Conservation (phyloP, 2,888 invertebrate genomes). For the Perizoma affinitatum region DNA sequence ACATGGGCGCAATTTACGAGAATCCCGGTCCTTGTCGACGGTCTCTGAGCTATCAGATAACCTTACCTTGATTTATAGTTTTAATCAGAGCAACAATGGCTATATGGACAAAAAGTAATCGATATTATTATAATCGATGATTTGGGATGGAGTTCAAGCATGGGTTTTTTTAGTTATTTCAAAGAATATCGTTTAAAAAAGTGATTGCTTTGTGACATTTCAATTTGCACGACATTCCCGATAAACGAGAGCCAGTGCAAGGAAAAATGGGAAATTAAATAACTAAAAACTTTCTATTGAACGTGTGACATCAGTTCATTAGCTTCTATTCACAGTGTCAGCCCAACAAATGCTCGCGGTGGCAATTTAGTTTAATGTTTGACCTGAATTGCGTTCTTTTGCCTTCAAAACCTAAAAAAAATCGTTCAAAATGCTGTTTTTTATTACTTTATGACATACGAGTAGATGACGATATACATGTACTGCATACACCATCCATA, state of each 20-base stretch:
- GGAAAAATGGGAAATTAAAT: too few relatives aligned
- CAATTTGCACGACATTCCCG: too few relatives aligned
- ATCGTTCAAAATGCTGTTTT: too few relatives aligned
- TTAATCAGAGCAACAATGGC: slow-evolving; percentile 30
- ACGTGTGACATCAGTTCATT: slow-evolving; percentile 22
- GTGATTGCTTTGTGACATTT: too few relatives aligned
- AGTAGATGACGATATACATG: too few relatives aligned
- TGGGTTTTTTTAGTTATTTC: too few relatives aligned
- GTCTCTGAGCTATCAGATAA: slow-evolving; percentile 26
- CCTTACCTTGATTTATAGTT: slow-evolving; percentile 30
- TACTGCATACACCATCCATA: too few relatives aligned
- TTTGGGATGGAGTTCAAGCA: too few relatives aligned
- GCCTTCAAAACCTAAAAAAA: slow-evolving; percentile 10
- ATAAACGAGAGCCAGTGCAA: too few relatives aligned
- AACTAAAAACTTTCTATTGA: slow-evolving; percentile 15
- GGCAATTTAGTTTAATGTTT: slow-evolving; percentile 21
- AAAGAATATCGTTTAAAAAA: too few relatives aligned
- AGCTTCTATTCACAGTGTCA: slow-evolving; percentile 22
- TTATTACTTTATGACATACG: too few relatives aligned
- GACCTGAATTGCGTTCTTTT: slow-evolving; percentile 7
- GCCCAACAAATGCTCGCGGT: slow-evolving; percentile 12
- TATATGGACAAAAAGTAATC: slow-evolving; percentile 11
- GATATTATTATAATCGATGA: not conserved
- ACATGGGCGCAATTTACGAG: slow-evolving; percentile 29
- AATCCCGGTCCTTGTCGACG: slow-evolving; percentile 28